Evolutionary conservation across 2,113 vertebrate genomes (phyloP).

Genomic region (Chlamydotis undulata): DNA sequence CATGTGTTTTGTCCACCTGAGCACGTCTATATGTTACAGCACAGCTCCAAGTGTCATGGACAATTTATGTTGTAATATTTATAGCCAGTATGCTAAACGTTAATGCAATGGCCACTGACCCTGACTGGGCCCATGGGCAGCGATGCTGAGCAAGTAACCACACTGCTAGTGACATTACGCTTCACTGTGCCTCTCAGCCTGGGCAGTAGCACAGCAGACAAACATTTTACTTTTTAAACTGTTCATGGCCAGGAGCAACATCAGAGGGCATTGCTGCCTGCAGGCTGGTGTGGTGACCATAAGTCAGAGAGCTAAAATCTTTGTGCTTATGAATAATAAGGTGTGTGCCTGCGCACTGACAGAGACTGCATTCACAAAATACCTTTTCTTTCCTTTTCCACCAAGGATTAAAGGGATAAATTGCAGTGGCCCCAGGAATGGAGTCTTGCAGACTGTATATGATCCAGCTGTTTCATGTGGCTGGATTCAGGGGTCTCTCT

Average conservation of each 20-base stretch:
- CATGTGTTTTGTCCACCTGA: neutral
- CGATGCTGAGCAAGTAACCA: neutral
- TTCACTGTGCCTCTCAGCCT: neutral
- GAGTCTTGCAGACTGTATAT: neutral
- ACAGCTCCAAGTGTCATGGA: neutral
- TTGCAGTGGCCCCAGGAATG: neutral
- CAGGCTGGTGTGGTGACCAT: neutral
- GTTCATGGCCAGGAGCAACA: neutral
- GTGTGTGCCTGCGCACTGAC: neutral
- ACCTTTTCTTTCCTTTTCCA: neutral
- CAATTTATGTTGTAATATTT: neutral
- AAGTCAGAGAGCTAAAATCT: neutral
- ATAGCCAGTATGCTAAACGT: neutral
- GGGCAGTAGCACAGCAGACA: neutral
- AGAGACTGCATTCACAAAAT: neutral
- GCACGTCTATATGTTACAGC: neutral
- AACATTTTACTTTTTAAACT: neutral
- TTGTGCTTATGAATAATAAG: neutral
- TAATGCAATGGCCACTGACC: rapidly evolving
- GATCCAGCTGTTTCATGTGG: neutral
- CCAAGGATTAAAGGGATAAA: neutral
- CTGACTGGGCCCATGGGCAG: neutral
- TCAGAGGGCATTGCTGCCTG: neutral
- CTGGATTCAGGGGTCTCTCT: neutral
- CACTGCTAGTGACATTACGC: neutral